These are phyloP conservation scores for Hemibagrus wyckioides DNA, from an alignment of 2,113 vertebrate genomes.

Conservation along the genomic window DNA sequence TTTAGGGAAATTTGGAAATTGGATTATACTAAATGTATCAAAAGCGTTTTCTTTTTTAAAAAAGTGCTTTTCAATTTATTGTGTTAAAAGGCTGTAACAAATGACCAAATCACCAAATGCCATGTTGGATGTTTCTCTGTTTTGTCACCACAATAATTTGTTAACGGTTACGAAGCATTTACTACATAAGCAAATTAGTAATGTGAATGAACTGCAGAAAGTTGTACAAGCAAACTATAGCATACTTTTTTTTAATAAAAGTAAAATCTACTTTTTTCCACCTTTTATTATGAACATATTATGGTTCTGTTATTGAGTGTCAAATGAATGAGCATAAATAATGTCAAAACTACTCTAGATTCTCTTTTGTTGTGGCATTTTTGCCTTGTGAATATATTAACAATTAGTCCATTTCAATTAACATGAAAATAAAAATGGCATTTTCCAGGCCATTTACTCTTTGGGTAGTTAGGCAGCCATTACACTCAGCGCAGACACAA, in stretches of 20 bases:
- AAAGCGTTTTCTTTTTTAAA: slow-evolving; percentile 26
- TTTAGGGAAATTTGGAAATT: slow-evolving; percentile 50
- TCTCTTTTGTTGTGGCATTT: slow-evolving; percentile 69
- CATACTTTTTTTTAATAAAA: not conserved
- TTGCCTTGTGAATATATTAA: slow-evolving; percentile 78
- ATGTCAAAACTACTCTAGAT: slow-evolving; percentile 62
- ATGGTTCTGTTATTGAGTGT: not conserved
- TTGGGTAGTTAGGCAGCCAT: slow-evolving; percentile 84
- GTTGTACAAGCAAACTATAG: not conserved
- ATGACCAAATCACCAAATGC: slow-evolving; percentile 18
- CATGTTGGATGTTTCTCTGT: not conserved
- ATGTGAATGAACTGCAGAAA: not conserved
- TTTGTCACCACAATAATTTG: not conserved
- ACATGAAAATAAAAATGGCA: slow-evolving; percentile 97
- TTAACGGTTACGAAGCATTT: not conserved
- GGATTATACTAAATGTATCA: slow-evolving; percentile 55
- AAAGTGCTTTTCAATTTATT: slow-evolving; percentile 19
- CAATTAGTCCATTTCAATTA: slow-evolving; percentile 96
- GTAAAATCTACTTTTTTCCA: not conserved
- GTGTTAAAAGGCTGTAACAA: slow-evolving; percentile 40
- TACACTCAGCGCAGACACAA: slow-evolving; percentile 80
- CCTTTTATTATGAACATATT: not conserved
- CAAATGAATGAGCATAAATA: slow-evolving; percentile 62
- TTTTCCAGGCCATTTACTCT: slow-evolving; percentile 98
- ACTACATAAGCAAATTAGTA: not conserved